These are phyloP conservation scores for Tenthredo scrophulariae DNA, from an alignment of 2,888 invertebrate genomes.

Conservation along the genomic window DNA sequence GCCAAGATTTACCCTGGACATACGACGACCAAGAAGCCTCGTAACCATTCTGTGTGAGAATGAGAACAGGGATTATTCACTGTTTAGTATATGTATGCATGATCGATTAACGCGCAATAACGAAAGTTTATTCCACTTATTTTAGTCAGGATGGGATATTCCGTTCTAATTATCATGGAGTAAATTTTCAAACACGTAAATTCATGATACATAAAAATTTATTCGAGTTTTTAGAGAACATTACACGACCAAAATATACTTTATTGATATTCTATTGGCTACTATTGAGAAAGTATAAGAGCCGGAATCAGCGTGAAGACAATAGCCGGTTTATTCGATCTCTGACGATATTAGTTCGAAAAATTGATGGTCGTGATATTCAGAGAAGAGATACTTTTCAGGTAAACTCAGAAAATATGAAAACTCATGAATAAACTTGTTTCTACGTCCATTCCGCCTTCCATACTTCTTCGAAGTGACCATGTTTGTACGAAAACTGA, in stretches of 20 bases:
- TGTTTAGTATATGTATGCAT: neutral
- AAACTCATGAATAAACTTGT: no score
- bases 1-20: constrained; percentile 84
- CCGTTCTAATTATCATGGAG: neutral
- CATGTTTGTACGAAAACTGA: neutral
- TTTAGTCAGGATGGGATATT: neutral
- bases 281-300: neutral
- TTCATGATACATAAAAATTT: neutral
- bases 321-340: no score
- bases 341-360: no score
- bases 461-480: neutral
- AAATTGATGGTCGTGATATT: no score
- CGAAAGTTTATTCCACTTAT: neutral
- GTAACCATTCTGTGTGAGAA: constrained; percentile 16
- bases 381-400: no score
- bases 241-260: neutral
- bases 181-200: neutral
- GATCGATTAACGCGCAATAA: constrained; percentile 14
- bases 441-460: no score
- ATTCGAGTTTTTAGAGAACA: neutral
- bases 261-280: neutral
- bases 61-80: neutral
- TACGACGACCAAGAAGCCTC: constrained; percentile 69
- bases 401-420: no score
- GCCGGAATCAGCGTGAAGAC: no score